Base-by-base conservation (phyloP, 2,113 vertebrate genomes). In the Chloebia gouldiae region DNA sequence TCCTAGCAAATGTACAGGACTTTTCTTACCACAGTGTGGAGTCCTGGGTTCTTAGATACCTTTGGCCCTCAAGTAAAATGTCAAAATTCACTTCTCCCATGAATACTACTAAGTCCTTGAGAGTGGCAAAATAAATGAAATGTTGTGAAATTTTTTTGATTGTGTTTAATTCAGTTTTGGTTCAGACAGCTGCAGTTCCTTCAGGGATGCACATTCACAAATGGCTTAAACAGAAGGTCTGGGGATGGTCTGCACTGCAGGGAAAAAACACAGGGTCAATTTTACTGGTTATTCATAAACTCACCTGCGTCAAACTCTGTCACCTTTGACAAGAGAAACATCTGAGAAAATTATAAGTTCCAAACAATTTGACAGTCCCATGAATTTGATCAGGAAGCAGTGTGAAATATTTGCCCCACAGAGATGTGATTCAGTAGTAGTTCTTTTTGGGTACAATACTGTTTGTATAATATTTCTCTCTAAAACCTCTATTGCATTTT, bases 291-390 rank as follows among this genome's bases (percentile, higher is more conserved):
- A 49, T 61, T 70, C 19, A 54, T 57, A 65, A 84, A 61, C 8
- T 40, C 1, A 1, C 7, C 31, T n/a, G 7, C 45, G 10, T 40
- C 31, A 70, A 45, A 77, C 7, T 39, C 56, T 66, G 10, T 57
- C 27, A 82, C 1, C 14, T 57, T 73, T 27, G 17, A 50, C 23
- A 80, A 86, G 8, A 24, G 37, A 61, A 91, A 24, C 5, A 25
- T 11, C 3, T 3, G 16, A 71, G 51, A 66, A 93, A 86, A 68
- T 37, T 19, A 28, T 17, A 59, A 86, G 14, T 11, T 66, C 12
- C 3, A 0, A 7, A n/a, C 4, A 76, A 4, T 11, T 37, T 53
- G 14, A 21, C 3, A 17, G 5, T 47, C 10, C 13, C 39, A 39
- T 57, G 12, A 60, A 14, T 87, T 60, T 65, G n/a, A 60, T 69